phyloP scores from a whole-genome alignment of 2,888 invertebrate species.

The Torymus aiolomorphi region DNA sequence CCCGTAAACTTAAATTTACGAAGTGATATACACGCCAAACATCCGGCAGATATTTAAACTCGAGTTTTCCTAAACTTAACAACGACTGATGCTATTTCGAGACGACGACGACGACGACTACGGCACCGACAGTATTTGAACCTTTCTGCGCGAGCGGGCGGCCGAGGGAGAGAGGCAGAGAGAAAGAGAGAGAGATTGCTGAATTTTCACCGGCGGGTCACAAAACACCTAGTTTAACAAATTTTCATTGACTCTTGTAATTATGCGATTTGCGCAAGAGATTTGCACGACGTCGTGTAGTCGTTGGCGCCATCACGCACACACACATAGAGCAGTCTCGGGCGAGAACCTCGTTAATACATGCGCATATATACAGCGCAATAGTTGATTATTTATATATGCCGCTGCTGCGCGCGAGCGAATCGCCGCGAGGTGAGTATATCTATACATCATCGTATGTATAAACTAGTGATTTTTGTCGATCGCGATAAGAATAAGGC shows the following conservation, averaged over 20 bases:
- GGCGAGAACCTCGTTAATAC: slow-evolving; percentile 21
- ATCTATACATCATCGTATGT: too few relatives aligned
- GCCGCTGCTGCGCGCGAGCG: slow-evolving; percentile 16
- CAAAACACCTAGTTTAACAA: slow-evolving; percentile 34
- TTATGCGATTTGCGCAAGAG: slow-evolving; percentile 40
- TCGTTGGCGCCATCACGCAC: too few relatives aligned
- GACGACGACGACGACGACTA: not conserved
- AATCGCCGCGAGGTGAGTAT: slow-evolving; percentile 23
- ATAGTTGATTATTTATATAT: slow-evolving; percentile 25
- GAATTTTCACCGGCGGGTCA: not conserved
- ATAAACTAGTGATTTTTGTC: too few relatives aligned
- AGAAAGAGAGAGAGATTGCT: slow-evolving; percentile 37
- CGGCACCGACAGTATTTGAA: slow-evolving; percentile 8
- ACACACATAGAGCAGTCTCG: too few relatives aligned
- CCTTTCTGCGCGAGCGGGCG: slow-evolving; percentile 1
- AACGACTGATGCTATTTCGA: slow-evolving; percentile 69
- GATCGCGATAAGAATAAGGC: too few relatives aligned
- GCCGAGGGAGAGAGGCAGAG: too few relatives aligned
- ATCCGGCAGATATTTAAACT: slow-evolving; percentile 74
- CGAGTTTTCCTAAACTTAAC: slow-evolving; percentile 68
- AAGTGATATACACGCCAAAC: slow-evolving; percentile 74
- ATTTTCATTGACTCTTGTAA: slow-evolving; percentile 44
- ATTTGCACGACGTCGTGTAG: not conserved
- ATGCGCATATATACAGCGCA: not conserved
- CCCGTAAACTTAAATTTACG: slow-evolving; percentile 73